Percentiles rank a stretch among this genome's conserved stretches.
Conservation (phyloP, 2,113 vertebrate species). For the Collichthys lucidus region DNA sequence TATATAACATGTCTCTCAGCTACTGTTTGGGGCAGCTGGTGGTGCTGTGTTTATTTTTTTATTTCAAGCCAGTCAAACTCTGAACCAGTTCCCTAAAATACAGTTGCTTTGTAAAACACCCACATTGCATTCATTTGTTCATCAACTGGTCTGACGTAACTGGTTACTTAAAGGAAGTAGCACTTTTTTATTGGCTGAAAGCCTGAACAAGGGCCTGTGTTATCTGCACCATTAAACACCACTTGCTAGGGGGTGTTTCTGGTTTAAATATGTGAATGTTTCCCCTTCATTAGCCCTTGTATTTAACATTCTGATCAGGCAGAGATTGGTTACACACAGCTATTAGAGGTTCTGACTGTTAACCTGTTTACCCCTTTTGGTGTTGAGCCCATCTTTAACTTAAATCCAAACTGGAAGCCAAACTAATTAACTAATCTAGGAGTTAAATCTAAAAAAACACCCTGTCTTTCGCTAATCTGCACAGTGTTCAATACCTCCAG, state of each 20-base stretch:
- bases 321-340: constrained; percentile 38
- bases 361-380: constrained; percentile 16
- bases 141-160: not conserved
- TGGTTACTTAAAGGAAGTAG: not conserved
- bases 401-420: constrained; percentile 5
- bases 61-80: not conserved
- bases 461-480: not conserved
- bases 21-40: not conserved
- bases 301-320: constrained; percentile 79
- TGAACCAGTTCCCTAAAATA: not conserved
- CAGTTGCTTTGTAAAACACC: not conserved
- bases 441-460: not conserved
- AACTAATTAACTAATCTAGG: not conserved
- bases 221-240: constrained; percentile 67
- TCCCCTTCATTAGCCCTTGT: constrained; percentile 55
- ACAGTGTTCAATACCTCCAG: not conserved
- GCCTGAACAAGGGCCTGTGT: constrained; percentile 33
- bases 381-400: constrained; percentile 37
- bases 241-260: constrained; percentile 32
- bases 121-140: constrained; percentile 10
- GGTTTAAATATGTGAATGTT: constrained; percentile 67
- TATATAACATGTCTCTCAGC: not conserved
- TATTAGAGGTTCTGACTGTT: constrained; percentile 34
- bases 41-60: no score
- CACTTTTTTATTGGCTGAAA: constrained; percentile 23